Percentiles rank a stretch among this genome's conserved stretches.
Evolutionary conservation across 2,797 vertebrate species (phyloP).

Genomic region (Megalops cyprinoides): DNA sequence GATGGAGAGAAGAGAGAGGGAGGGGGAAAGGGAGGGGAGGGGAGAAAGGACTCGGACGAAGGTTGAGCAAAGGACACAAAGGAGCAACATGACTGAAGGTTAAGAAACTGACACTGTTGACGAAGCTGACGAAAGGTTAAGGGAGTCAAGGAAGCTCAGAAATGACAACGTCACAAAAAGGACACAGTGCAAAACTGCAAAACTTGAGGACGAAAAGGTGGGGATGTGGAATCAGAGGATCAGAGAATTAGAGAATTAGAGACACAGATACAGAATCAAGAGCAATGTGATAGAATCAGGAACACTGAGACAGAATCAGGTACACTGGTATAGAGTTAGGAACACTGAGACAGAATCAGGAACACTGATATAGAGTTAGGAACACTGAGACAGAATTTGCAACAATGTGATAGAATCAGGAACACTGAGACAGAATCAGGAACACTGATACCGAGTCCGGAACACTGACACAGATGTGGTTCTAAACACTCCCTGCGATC

Average conservation of each 20-base stretch:
- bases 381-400: neutral
- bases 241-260: no score
- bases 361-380: no score
- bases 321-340: neutral
- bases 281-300: no score
- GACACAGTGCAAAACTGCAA: conserved; percentile 16
- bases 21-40: conserved; percentile 14
- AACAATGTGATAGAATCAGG: no score
- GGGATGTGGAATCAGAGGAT: neutral
- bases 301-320: neutral
- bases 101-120: conserved; percentile 37
- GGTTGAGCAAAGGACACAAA: conserved; percentile 51
- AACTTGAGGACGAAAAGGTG: neutral
- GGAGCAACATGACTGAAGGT: conserved; percentile 45
- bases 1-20: conserved; percentile 20
- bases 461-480: neutral
- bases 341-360: no score
- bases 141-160: conserved; percentile 35
- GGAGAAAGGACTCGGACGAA: conserved; percentile 33
- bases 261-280: no score
- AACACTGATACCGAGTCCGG: neutral
- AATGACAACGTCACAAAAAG: conserved; percentile 37
- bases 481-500: neutral
- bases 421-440: neutral
- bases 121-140: conserved; percentile 45